Evolutionary conservation across 1,140 invertebrate genomes (phyloP).

Genomic region (Megalonaias nervosa): DNA sequence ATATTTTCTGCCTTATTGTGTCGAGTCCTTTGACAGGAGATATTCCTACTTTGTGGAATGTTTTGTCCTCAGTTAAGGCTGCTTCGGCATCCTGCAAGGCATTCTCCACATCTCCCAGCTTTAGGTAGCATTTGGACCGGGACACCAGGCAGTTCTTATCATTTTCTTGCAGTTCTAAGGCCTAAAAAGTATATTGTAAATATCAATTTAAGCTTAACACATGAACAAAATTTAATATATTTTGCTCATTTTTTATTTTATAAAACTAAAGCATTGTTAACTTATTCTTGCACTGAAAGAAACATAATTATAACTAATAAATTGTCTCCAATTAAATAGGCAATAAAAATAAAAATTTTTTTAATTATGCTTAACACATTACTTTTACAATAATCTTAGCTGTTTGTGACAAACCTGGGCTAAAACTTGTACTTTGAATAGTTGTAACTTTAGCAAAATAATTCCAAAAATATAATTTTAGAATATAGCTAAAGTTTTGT

Average conservation of each 20-base stretch:
- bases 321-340: neutral
- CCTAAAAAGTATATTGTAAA: conserved; percentile 46
- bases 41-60: conserved; percentile 78
- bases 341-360: no score
- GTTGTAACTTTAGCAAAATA: no score
- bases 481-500: no score
- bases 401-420: no score
- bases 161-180: conserved; percentile 55
- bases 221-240: no score
- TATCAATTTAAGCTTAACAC: neutral
- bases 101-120: conserved; percentile 86
- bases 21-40: neutral
- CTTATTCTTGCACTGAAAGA: neutral
- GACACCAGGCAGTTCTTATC: conserved; percentile 81
- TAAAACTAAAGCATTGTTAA: neutral
- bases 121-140: conserved; percentile 89
- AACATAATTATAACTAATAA: neutral
- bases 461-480: no score
- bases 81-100: conserved; percentile 89
- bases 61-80: conserved; percentile 83
- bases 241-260: neutral
- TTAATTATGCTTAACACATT: no score
- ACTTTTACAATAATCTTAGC: no score
- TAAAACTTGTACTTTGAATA: no score
- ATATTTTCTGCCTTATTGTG: neutral